Evolutionary conservation across 2,888 invertebrate species (phyloP), one percentile per base, ranked within the genome.

Genomic region (Papilio gigon): DNA sequence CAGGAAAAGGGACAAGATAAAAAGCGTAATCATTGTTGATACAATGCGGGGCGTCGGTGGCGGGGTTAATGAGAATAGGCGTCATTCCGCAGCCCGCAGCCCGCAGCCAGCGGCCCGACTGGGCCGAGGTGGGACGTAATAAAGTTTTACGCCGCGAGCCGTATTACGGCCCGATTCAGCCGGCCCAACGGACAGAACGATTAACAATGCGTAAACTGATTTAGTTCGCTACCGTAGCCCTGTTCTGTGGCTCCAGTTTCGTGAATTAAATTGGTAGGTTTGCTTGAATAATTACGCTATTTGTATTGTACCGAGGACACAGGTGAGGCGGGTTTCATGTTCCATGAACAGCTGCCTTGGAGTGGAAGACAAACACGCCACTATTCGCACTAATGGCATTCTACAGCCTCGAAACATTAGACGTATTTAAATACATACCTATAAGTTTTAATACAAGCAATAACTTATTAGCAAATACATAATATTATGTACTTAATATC

Each of bases 11-110:
- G 53, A 72, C 75, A 75, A 81, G 78, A 82, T 81, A 82, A 83
- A 82, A 80, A 80, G 80, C 79, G 80, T 82, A 75, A 75, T 74
- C 71, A 71, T 75, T 79, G 79, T 83, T 83, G 84, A 85, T 84
- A 84, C 82, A 82, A 81, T 81, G 80, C 78, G 73, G 71, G 71
- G 73, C 78, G 78, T 80, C 65, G 71, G 73, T 70, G 84, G 81
- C 82, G 83, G 84, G 88, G 88, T 86, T 88, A 89, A 89, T 89
- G 89, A 87, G 84, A 86, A 88, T 84, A 85, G 82, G 82, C 82
- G 84, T 84, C 84, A 84, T 87, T 86, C 83, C 82, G 84, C 79
- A 84, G 83, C 84, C 83, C 83, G 81, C 77, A 27, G 30, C 53
- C 53, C 53, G 8, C 84, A 84, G 86, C 86, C 83, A 82, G 84